Conservation (phyloP, 1,140 invertebrate genomes). For the Battus philenor region DNA sequence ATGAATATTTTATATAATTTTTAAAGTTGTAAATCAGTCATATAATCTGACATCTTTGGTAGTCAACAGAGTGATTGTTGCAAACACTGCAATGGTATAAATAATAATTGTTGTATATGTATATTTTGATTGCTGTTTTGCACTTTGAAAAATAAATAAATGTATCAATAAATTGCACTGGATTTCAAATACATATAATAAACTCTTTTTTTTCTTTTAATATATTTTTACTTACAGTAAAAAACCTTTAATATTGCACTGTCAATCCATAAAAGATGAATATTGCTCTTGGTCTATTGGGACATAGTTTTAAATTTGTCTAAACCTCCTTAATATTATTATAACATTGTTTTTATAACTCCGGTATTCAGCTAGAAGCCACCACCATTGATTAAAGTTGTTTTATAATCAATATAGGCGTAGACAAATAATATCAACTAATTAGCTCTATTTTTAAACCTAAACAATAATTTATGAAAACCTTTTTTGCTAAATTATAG, state of each 20-base stretch:
- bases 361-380: conserved; percentile 8
- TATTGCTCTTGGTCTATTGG: conserved; percentile 31
- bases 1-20: conserved; percentile 40
- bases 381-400: too few species aligned
- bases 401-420: conserved; percentile 1
- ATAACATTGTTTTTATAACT: conserved; percentile 8
- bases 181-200: conserved; percentile 45
- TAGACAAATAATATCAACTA: neutral
- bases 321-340: conserved; percentile 15
- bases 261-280: conserved; percentile 49
- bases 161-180: conserved; percentile 60
- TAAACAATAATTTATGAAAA: conserved; percentile 7
- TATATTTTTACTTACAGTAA: conserved; percentile 69
- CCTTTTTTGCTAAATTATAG: conserved; percentile 11
- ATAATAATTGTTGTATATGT: conserved; percentile 27
- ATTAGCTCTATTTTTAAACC: conserved; percentile 12
- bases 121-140: conserved; percentile 35
- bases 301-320: conserved; percentile 13
- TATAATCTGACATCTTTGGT: conserved; percentile 59
- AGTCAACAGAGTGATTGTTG: conserved; percentile 33
- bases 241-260: conserved; percentile 70
- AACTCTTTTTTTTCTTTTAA: conserved; percentile 38
- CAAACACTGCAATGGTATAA: conserved; percentile 26
- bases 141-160: conserved; percentile 29
- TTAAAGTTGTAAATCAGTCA: conserved; percentile 49